Evolutionary conservation across 2,797 vertebrate genomes (phyloP).

Genomic region (Typhlichthys eigenmanni): DNA sequence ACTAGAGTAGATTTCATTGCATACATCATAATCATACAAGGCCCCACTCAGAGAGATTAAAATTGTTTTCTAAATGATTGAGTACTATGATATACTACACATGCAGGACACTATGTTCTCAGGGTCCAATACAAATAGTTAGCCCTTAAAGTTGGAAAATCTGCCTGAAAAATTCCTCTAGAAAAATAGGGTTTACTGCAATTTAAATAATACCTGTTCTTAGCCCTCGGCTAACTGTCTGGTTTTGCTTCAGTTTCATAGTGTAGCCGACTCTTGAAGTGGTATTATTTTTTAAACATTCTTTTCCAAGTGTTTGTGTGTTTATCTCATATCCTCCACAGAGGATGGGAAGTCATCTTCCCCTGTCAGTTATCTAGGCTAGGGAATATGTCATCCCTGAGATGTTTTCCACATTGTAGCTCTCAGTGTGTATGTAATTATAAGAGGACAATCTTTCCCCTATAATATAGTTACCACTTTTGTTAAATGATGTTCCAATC

Average conservation of each 20-base stretch:
- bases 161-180: slow-evolving; percentile 7
- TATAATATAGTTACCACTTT: too few species aligned
- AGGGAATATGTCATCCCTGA: slow-evolving; percentile 10
- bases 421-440: too few species aligned
- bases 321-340: slow-evolving; percentile 13
- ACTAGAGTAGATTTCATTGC: too few species aligned
- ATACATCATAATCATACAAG: too few species aligned
- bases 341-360: slow-evolving; percentile 17
- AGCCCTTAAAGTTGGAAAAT: slow-evolving; percentile 35
- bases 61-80: too few species aligned
- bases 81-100: too few species aligned
- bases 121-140: slow-evolving; percentile 29
- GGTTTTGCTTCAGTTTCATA: slow-evolving; percentile 8
- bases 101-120: background rate
- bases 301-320: background rate
- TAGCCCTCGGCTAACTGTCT: slow-evolving; percentile 7
- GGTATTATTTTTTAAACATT: slow-evolving; percentile 13
- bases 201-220: slow-evolving; percentile 21
- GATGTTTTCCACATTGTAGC: too few species aligned
- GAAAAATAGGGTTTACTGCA: slow-evolving; percentile 14
- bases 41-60: too few species aligned
- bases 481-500: too few species aligned
- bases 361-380: slow-evolving; percentile 3
- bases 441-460: too few species aligned
- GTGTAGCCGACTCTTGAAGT: too few species aligned